Percentiles rank a stretch among this genome's conserved stretches.
These are phyloP conservation scores for Drosophila rhopaloa DNA, from an alignment of 1,140 invertebrate species.

Conservation along the genomic window DNA sequence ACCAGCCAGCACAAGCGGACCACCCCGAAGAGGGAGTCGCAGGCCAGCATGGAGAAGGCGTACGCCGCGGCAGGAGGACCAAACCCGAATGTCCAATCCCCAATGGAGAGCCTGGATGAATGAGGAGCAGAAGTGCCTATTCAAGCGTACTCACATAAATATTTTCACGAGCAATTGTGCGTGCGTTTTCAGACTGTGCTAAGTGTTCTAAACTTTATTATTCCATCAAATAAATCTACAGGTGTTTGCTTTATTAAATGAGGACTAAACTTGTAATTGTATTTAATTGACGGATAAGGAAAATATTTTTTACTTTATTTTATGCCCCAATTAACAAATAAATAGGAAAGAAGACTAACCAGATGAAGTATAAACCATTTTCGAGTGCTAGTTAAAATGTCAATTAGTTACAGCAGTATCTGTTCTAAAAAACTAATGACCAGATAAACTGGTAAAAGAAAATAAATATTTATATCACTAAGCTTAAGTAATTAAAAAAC, in stretches of 20 bases:
- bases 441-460: too few relatives aligned
- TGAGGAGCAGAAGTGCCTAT: background rate
- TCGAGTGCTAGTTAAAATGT: too few relatives aligned
- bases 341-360: too few relatives aligned
- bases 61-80: conserved; percentile 46
- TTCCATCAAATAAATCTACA: conserved; percentile 24
- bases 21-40: conserved; percentile 79
- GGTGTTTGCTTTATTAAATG: conserved; percentile 17
- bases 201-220: conserved; percentile 31
- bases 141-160: background rate
- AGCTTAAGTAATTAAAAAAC: too few relatives aligned
- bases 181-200: conserved; percentile 22
- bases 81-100: conserved; percentile 20
- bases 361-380: too few relatives aligned
- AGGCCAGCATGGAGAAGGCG: conserved; percentile 60
- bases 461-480: too few relatives aligned
- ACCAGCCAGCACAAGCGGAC: conserved; percentile 57
- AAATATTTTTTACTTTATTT: too few relatives aligned
- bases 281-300: background rate
- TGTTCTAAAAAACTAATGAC: too few relatives aligned
- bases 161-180: conserved; percentile 2
- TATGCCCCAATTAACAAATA: too few relatives aligned
- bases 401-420: too few relatives aligned
- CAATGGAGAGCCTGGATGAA: conserved; percentile 38
- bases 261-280: too few relatives aligned